These are phyloP conservation scores for Orientallactaga bullata DNA, from an alignment of 2,113 vertebrate genomes.

Conservation along the genomic window DNA sequence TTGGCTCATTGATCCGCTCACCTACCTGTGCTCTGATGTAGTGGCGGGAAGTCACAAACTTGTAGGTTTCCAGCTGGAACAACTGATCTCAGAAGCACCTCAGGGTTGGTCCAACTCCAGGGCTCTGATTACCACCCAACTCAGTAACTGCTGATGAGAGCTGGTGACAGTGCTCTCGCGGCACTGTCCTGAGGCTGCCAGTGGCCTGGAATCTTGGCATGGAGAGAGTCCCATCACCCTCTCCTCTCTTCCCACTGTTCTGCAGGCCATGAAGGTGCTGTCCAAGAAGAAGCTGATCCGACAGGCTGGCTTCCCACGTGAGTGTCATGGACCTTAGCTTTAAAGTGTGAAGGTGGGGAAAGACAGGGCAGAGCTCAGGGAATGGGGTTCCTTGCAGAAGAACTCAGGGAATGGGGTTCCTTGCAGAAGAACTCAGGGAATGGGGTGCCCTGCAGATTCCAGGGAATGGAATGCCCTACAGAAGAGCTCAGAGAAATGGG, in stretches of 20 bases:
- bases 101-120: neutral
- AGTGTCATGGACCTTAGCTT: conserved; percentile 83
- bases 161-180: neutral
- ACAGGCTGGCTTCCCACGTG: conserved; percentile 98
- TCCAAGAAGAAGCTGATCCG: conserved; percentile 98
- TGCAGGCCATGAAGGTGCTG: conserved; percentile 98
- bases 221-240: neutral
- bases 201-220: neutral
- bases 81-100: neutral
- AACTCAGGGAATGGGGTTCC: neutral
- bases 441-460: neutral
- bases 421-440: neutral
- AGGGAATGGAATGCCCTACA: too few species aligned
- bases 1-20: neutral
- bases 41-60: neutral
- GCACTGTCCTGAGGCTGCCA: neutral
- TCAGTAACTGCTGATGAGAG: neutral
- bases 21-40: neutral
- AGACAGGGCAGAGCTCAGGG: neutral
- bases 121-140: neutral
- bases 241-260: neutral
- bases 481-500: too few species aligned
- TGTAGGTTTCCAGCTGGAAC: neutral
- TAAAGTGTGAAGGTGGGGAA: neutral
- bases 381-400: neutral